These are phyloP conservation scores for Cydia pomonella DNA, from an alignment of 1,140 invertebrate genomes.

Conservation along the genomic window DNA sequence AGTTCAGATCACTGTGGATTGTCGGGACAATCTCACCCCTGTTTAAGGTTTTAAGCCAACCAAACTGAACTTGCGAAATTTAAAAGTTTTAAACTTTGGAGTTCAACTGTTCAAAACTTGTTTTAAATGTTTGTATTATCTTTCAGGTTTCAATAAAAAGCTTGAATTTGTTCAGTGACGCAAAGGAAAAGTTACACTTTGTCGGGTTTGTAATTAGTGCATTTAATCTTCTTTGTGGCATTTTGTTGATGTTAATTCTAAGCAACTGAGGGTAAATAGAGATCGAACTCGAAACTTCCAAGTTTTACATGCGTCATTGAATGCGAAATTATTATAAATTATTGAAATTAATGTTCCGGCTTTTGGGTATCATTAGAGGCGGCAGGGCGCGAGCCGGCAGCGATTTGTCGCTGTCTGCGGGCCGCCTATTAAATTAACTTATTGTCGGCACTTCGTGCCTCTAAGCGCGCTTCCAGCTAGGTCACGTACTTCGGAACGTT, in stretches of 20 bases:
- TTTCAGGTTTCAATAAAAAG: constrained; percentile 26
- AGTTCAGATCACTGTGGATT: constrained; percentile 23
- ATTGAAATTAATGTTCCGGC: constrained; percentile 34
- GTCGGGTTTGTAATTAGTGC: not conserved
- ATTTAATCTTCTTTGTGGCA: not conserved
- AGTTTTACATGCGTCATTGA: constrained; percentile 27
- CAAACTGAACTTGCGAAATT: constrained; percentile 24
- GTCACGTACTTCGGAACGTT: constrained; percentile 68
- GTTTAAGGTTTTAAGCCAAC: constrained; percentile 22
- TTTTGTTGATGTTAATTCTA: not conserved
- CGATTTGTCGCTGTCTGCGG: constrained; percentile 37
- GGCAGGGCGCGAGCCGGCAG: constrained; percentile 34
- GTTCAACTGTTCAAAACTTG: constrained; percentile 17
- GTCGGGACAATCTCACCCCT: constrained; percentile 21
- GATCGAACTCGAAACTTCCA: constrained; percentile 2
- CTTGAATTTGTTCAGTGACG: not conserved
- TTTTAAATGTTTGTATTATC: constrained; percentile 18
- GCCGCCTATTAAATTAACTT: constrained; percentile 36
- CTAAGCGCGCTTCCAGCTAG: constrained; percentile 36
- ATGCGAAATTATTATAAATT: constrained; percentile 33
- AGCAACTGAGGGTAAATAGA: not conserved
- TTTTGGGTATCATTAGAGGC: constrained; percentile 31
- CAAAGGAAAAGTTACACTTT: not conserved
- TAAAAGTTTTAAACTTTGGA: not conserved
- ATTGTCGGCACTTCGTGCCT: constrained; percentile 32